phyloP scores from a whole-genome alignment of 2,797 vertebrate species.

The Semotilus atromaculatus region DNA sequence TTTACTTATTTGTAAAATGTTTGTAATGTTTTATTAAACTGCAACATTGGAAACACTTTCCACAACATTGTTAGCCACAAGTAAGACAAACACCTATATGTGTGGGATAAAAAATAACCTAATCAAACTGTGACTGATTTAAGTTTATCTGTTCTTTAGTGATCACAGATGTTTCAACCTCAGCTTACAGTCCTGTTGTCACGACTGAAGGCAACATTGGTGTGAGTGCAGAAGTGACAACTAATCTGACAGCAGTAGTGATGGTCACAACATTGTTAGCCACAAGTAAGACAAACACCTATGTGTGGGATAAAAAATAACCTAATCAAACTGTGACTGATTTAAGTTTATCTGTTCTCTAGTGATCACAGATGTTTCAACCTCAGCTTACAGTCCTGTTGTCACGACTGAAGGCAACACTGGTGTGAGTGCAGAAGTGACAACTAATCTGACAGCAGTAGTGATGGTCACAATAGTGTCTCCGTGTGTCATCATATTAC shows the following conservation, averaged over 20 bases:
- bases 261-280: background rate
- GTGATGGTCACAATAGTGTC: background rate
- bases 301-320: background rate
- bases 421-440: background rate
- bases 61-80: background rate
- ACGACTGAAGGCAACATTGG: background rate
- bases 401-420: background rate
- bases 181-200: background rate
- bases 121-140: background rate
- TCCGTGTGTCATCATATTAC: background rate
- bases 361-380: background rate
- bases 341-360: background rate
- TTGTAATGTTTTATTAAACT: background rate
- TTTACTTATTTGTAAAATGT: too few relatives aligned
- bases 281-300: background rate
- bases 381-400: background rate
- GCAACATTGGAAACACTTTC: background rate
- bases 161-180: background rate
- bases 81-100: background rate
- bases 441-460: background rate
- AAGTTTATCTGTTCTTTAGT: background rate
- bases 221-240: rapidly evolving
- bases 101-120: background rate
- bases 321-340: background rate
- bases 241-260: background rate